Percentiles rank a stretch among this genome's conserved stretches.
phyloP scores from a whole-genome alignment of 1,140 invertebrate species.

The Nephila pilipes region DNA sequence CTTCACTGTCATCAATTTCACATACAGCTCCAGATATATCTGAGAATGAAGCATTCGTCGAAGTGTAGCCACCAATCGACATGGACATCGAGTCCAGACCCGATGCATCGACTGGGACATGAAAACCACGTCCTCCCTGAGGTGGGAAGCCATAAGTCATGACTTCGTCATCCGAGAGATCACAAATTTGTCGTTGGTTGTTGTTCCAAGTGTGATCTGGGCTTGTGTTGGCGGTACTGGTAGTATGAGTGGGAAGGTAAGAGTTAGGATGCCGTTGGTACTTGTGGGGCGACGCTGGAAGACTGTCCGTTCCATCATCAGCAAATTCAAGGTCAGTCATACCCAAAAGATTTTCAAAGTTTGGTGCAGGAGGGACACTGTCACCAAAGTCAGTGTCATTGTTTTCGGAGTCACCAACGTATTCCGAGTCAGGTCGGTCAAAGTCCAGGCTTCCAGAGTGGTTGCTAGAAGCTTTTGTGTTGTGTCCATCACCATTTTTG shows the following conservation, averaged over 20 bases:
- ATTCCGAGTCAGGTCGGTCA: constrained; percentile 85
- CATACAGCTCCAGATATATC: constrained; percentile 92
- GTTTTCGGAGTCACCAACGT: constrained; percentile 86
- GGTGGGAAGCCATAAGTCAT: constrained; percentile 78
- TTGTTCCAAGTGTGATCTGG: constrained; percentile 74
- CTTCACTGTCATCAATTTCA: constrained; percentile 92
- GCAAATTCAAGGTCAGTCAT: constrained; percentile 80
- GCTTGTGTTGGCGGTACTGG: constrained; percentile 64
- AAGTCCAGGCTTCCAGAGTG: constrained; percentile 81
- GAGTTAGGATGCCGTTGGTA: constrained; percentile 91
- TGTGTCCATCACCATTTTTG: constrained; percentile 13
- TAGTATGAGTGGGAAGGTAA: constrained; percentile 86
- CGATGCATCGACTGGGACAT: constrained; percentile 73
- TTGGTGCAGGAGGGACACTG: constrained; percentile 84
- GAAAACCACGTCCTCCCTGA: constrained; percentile 71
- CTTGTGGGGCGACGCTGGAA: constrained; percentile 84
- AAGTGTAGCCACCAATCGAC: constrained; percentile 85
- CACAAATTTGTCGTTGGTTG: constrained; percentile 78
- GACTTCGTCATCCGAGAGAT: constrained; percentile 78
- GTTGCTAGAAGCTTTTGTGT: constrained; percentile 81
- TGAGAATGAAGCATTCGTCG: constrained; percentile 86
- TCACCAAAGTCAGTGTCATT: constrained; percentile 85
- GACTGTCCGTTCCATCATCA: constrained; percentile 81
- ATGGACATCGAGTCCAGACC: constrained; percentile 88
- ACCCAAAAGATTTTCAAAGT: constrained; percentile 80